phyloP scores from a whole-genome alignment of 2,797 vertebrate species.

The Oophaga sylvatica region DNA sequence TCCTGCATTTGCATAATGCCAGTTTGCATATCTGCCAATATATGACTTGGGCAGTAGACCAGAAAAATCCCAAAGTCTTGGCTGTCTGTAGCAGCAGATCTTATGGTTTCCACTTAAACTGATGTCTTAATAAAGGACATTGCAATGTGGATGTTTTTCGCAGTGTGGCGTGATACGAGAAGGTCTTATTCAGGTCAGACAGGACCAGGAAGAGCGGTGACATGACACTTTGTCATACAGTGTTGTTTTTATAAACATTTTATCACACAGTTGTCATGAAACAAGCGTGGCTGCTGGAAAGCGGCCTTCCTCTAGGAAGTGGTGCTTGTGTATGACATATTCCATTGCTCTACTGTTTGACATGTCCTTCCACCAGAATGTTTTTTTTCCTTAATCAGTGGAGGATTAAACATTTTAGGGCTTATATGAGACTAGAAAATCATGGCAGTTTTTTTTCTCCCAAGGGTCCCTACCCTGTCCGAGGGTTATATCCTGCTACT shows the following conservation, averaged over 20 bases:
- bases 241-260: neutral
- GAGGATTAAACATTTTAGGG: neutral
- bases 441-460: neutral
- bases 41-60: neutral
- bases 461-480: neutral
- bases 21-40: neutral
- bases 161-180: neutral
- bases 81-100: no score
- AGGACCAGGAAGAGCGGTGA: neutral
- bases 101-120: no score
- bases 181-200: neutral
- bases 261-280: neutral
- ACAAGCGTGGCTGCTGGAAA: neutral
- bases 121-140: no score
- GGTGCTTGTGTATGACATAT: neutral
- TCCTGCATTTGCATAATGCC: neutral
- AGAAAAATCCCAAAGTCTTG: no score
- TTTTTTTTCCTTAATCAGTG: neutral
- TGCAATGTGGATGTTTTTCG: neutral
- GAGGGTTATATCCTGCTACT: no score
- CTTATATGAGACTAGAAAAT: neutral
- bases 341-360: neutral
- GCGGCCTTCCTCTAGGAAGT: conserved; percentile 7
- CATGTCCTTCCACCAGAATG: neutral
- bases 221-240: neutral